phyloP scores from a whole-genome alignment of 2,888 invertebrate genomes.

The Boloria euphrosyne region DNA sequence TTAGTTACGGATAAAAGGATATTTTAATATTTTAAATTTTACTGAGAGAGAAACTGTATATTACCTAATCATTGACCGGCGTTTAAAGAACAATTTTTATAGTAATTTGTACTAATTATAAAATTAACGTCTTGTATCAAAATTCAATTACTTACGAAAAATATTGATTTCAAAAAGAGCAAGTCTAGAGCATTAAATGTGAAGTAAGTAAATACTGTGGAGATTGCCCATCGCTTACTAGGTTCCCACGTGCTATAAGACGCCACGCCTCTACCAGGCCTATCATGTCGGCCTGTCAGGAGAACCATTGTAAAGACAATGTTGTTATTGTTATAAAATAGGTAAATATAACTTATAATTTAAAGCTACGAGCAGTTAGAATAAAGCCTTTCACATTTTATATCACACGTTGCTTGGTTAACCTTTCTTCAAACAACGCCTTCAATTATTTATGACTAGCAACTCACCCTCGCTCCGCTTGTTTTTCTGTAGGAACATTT shows the following conservation, averaged over 20 bases:
- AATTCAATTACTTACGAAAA: no score
- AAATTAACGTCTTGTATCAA: no score
- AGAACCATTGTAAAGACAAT: constrained; percentile 37
- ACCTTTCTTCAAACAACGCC: not conserved
- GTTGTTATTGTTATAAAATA: constrained; percentile 30
- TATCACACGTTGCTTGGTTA: not conserved
- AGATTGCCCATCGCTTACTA: constrained; percentile 44
- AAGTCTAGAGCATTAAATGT: constrained; percentile 1
- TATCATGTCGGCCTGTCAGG: constrained; percentile 63
- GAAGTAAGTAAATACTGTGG: constrained; percentile 43
- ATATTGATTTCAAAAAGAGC: no score
- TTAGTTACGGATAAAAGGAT: no score
- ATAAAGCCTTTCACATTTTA: constrained; percentile 11
- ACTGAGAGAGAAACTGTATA: no score
- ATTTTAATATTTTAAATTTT: no score
- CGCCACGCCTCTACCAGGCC: constrained; percentile 60
- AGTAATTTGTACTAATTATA: no score
- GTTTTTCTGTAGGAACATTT: no score
- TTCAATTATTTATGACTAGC: no score
- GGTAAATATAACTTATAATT: constrained; percentile 28
- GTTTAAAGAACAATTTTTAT: no score
- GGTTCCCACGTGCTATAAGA: constrained; percentile 49
- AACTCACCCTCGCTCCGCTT: no score
- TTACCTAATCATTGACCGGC: no score
- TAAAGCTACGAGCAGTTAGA: constrained; percentile 9